Evolutionary conservation across 2,888 invertebrate species (phyloP), one percentile per base, ranked within the genome.

Genomic region (Ectemnius continuus): DNA sequence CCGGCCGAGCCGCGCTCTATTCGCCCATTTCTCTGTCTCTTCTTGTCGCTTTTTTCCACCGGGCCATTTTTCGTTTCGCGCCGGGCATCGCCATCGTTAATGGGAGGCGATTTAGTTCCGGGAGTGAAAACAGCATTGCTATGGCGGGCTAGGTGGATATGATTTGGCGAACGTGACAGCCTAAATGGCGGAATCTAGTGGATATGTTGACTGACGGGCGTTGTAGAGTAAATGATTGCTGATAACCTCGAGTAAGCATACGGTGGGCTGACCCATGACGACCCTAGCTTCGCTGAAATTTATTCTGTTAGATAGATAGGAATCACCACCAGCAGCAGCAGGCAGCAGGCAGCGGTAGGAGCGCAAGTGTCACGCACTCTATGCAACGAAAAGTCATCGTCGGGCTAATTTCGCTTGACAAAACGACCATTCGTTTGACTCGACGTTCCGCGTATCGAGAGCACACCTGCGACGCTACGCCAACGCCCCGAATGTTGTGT

Each of bases 401-500:
- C 23, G 26, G 36, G 71, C 76, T 76, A 79, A 80, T 83, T 83
- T 68, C 71, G 61, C 68, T 73, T 62, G 77, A 79, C 79, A 75
- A 77, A 77, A 77, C 78, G 80, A 72, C 20, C 61, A 56, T 36
- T 26, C 71, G 71, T 72, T 81, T 75, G 81, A 74, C 78, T 36
- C 36, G 73, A 73, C 46, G 60, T 70, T 56, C 48, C 60, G 58
- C 70, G 52, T 76, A 79, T 67, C 70, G 59, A 13, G 67, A 64
- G 62, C 66, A 52, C 75, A 79, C 75, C 78, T 78, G 79, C 72
- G 73, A 23, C 47, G n/a, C 70, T 67, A 20, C 16, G 57, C 70
- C 48, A 26, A 23, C 1, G 26, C 13, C 20, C 26, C n/a, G 20
- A 26, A 45, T 4, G 68, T 48, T 87, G 83, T 87, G 89, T 86